A percentile compares a stretch with the other conserved stretches of the same genome.
Evolutionary conservation across 2,888 invertebrate genomes (phyloP).

Genomic region (Drosophila ustulata): DNA sequence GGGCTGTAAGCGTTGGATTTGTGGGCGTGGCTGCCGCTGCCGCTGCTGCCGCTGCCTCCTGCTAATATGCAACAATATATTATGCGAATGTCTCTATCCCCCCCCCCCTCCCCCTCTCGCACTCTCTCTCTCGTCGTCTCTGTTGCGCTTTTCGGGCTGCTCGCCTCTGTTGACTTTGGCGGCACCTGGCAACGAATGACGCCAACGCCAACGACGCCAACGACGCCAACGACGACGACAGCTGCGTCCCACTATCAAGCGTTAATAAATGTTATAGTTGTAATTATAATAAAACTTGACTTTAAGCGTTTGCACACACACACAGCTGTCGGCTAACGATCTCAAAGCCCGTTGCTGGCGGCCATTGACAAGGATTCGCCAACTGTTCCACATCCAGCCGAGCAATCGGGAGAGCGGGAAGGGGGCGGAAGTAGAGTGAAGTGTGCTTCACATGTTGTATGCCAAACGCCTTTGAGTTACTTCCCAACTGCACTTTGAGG

Average conservation of each 20-base stretch:
- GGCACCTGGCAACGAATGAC: constrained; percentile 62
- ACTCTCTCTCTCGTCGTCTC: constrained; percentile 8
- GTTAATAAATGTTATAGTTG: constrained; percentile 80
- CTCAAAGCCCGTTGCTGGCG: constrained; percentile 43
- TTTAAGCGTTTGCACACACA: constrained; percentile 53
- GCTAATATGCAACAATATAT: constrained; percentile 78
- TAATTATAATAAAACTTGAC: constrained; percentile 81
- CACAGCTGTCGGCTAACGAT: constrained; percentile 60
- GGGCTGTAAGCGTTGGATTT: constrained; percentile 54
- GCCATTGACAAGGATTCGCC: constrained; percentile 47
- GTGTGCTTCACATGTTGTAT: constrained; percentile 31
- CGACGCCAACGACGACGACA: constrained; percentile 31
- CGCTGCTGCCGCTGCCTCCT: constrained; percentile 18
- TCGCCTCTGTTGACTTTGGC: constrained; percentile 56
- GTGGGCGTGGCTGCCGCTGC: constrained; percentile 55
- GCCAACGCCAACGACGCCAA: constrained; percentile 3
- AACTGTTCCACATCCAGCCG: constrained; percentile 27
- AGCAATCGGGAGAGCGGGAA: background rate
- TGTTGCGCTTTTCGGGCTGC: constrained; percentile 22
- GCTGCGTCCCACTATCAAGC: constrained; percentile 60
- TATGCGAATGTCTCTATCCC: constrained; percentile 52
- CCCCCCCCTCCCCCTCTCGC: background rate
- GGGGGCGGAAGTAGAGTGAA: background rate
- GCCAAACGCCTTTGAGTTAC: constrained; percentile 37
- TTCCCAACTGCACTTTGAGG: constrained; percentile 14